A percentile compares a stretch with the other conserved stretches of the same genome.
Evolutionary conservation across 2,888 invertebrate species (phyloP).

Genomic region (Cyrtodaria siliqua): DNA sequence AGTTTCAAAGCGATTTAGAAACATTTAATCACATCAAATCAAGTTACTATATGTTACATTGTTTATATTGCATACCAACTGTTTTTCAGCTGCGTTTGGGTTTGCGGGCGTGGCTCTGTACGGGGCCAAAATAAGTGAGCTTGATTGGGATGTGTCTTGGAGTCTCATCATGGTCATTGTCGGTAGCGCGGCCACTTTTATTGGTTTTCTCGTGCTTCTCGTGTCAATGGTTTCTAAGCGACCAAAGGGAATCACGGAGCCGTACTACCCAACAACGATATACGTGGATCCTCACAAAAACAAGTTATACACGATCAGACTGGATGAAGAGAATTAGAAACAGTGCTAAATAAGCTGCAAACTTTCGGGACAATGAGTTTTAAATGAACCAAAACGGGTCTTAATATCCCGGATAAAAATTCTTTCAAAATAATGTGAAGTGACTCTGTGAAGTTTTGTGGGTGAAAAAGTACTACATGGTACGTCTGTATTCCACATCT

Average conservation of each 20-base stretch:
- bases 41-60: too few relatives aligned
- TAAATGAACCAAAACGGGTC: too few relatives aligned
- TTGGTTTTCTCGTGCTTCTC: slow-evolving; percentile 73
- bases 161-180: slow-evolving; percentile 73
- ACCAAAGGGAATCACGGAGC: slow-evolving; percentile 64
- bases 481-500: too few relatives aligned
- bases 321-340: slow-evolving; percentile 51
- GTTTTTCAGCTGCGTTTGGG: slow-evolving; percentile 72
- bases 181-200: slow-evolving; percentile 69
- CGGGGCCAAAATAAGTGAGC: slow-evolving; percentile 67
- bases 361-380: too few relatives aligned
- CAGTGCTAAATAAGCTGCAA: too few relatives aligned
- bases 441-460: too few relatives aligned
- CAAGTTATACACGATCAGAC: slow-evolving; percentile 67
- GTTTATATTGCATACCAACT: too few relatives aligned
- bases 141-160: slow-evolving; percentile 70
- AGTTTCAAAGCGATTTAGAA: too few relatives aligned
- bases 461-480: too few relatives aligned
- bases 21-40: too few relatives aligned
- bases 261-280: slow-evolving; percentile 63
- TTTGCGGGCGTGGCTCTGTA: slow-evolving; percentile 74
- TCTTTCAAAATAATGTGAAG: too few relatives aligned
- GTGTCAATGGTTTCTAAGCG: slow-evolving; percentile 69
- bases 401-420: too few relatives aligned
- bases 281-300: slow-evolving; percentile 73